These are phyloP conservation scores for Harpalus rufipes DNA, from an alignment of 2,888 invertebrate species.

Conservation along the genomic window DNA sequence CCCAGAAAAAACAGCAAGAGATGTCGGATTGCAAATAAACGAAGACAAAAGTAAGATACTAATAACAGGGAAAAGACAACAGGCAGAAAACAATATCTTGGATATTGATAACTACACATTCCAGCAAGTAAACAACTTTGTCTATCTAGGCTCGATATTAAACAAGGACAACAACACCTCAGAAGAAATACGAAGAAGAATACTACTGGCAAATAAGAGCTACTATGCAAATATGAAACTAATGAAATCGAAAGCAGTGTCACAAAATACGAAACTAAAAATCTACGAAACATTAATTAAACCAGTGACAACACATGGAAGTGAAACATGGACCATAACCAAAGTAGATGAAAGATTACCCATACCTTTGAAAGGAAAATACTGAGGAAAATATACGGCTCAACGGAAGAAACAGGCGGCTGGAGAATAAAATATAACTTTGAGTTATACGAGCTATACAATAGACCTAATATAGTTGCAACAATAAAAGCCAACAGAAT, in stretches of 20 bases:
- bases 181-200: slow-evolving; percentile 47
- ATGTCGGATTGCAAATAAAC: slow-evolving; percentile 16
- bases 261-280: slow-evolving; percentile 27
- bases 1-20: slow-evolving; percentile 25
- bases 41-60: slow-evolving; percentile 33
- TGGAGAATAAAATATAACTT: slow-evolving; percentile 62
- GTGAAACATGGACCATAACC: slow-evolving; percentile 32
- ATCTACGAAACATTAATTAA: slow-evolving; percentile 31
- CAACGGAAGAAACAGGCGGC: slow-evolving; percentile 29
- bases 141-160: slow-evolving; percentile 35
- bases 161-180: slow-evolving; percentile 41
- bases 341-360: slow-evolving; percentile 44
- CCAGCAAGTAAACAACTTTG: slow-evolving; percentile 25
- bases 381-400: slow-evolving; percentile 50
- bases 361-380: slow-evolving; percentile 60
- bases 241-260: slow-evolving; percentile 52
- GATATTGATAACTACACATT: slow-evolving; percentile 33
- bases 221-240: slow-evolving; percentile 35
- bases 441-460: slow-evolving; percentile 40
- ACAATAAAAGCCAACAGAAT: slow-evolving; percentile 43
- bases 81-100: slow-evolving; percentile 7
- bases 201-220: slow-evolving; percentile 41
- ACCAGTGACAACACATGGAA: slow-evolving; percentile 28
- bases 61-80: slow-evolving; percentile 26
- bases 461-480: slow-evolving; percentile 33